phyloP scores from a whole-genome alignment of 1,140 invertebrate genomes.

The Monomorium pharaonis region DNA sequence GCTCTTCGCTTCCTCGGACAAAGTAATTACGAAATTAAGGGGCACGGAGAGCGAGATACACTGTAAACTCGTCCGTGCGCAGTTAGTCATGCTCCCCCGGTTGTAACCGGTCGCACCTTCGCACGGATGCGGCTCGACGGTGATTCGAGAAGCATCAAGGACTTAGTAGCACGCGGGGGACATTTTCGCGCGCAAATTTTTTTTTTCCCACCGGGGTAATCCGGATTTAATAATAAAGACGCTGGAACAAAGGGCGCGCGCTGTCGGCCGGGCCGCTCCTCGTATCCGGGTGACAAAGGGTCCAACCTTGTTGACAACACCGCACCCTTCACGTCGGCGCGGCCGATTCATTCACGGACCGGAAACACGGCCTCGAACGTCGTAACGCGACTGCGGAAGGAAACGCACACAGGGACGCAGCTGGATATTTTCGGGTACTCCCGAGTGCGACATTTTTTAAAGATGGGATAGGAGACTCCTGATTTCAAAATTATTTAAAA shows the following conservation, averaged over 20 bases:
- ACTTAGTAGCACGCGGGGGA: not conserved
- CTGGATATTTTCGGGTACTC: not conserved
- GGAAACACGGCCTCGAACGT: conserved; percentile 17
- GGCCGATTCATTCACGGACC: conserved; percentile 30
- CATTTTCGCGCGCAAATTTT: conserved; percentile 31
- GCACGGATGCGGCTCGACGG: conserved; percentile 22
- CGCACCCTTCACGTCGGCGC: not conserved
- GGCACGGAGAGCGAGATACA: conserved; percentile 31
- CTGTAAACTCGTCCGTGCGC: conserved; percentile 36
- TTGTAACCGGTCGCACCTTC: conserved; percentile 59
- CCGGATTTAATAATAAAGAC: conserved; percentile 35
- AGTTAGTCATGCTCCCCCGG: conserved; percentile 63
- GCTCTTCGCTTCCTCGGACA: not conserved
- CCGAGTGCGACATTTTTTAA: not conserved
- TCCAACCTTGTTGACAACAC: conserved; percentile 23
- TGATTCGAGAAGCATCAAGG: not conserved
- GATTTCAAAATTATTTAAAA: not conserved
- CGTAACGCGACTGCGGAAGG: not conserved
- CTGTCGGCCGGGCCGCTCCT: conserved; percentile 41
- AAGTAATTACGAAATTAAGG: conserved; percentile 38
- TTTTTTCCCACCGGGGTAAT: conserved; percentile 17
- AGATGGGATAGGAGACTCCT: not conserved
- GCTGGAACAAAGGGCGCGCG: conserved; percentile 24
- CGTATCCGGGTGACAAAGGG: conserved; percentile 30
- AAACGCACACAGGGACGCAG: not conserved